A percentile compares a stretch with the other conserved stretches of the same genome.
Evolutionary conservation across 1,140 invertebrate genomes (phyloP).

Genomic region (Eciton burchellii): DNA sequence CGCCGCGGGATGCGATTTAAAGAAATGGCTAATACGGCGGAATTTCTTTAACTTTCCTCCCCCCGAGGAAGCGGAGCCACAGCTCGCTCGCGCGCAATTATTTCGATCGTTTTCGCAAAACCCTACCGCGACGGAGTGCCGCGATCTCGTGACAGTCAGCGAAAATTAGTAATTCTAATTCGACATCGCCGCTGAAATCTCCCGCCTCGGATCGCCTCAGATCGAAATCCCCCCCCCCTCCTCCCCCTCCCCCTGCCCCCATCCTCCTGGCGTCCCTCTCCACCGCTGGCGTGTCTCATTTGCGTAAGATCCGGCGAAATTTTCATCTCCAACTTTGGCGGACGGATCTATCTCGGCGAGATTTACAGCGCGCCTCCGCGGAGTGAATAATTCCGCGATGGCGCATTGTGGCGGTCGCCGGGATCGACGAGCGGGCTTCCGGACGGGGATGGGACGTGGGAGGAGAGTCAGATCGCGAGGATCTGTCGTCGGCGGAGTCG

Average conservation of each 20-base stretch:
- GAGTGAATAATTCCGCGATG: constrained; percentile 51
- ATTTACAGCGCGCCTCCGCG: constrained; percentile 1
- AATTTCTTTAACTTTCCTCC: constrained; percentile 21
- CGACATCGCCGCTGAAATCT: too few species aligned
- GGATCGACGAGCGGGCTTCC: constrained; percentile 9
- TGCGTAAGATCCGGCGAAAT: neutral
- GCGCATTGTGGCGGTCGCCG: constrained; percentile 25
- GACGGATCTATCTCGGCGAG: neutral
- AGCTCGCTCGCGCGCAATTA: constrained; percentile 4
- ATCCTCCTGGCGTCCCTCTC: too few species aligned
- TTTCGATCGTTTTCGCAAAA: neutral
- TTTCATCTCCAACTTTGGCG: neutral
- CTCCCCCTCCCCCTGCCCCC: too few species aligned
- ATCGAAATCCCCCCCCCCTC: too few species aligned
- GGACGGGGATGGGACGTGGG: neutral
- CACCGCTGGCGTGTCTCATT: neutral
- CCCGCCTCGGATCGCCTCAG: too few species aligned
- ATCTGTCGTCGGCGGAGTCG: constrained; percentile 17
- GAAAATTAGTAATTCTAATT: too few species aligned
- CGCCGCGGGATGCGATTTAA: neutral
- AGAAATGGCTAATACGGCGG: neutral
- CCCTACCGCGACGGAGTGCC: neutral
- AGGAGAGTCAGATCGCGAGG: neutral
- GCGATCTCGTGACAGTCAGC: too few species aligned
- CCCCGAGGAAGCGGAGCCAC: neutral